Conservation (phyloP, 2,888 invertebrate species). For the Aplocera efformata region DNA sequence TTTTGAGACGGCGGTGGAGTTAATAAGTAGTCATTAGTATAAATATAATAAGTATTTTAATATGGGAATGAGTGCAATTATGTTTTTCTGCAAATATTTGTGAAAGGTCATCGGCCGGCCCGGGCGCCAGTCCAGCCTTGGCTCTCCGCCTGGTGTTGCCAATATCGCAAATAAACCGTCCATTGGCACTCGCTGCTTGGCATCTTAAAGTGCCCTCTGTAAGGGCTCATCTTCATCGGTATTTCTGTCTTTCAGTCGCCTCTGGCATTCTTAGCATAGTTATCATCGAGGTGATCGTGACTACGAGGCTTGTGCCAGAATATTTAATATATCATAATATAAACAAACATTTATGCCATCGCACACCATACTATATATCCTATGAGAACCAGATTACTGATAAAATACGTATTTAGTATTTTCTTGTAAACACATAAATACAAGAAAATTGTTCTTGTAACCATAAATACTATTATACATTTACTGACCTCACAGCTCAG, state of each 20-base stretch:
- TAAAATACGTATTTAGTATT: no score
- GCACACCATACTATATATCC: no score
- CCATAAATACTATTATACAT: no score
- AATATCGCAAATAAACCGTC: slow-evolving; percentile 76
- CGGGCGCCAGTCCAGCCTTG: slow-evolving; percentile 62
- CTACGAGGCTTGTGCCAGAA: slow-evolving; percentile 27
- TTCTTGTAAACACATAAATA: no score
- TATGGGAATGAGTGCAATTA: slow-evolving; percentile 6
- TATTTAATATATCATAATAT: slow-evolving; percentile 2
- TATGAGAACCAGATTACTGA: no score
- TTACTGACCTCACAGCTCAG: no score
- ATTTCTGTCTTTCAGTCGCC: slow-evolving; percentile 45
- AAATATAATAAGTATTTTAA: slow-evolving; percentile 1
- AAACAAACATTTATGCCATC: no score
- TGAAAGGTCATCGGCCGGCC: slow-evolving; percentile 64
- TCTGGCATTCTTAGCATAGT: slow-evolving; percentile 37
- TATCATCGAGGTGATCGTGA: slow-evolving; percentile 36
- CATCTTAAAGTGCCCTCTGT: slow-evolving; percentile 59
- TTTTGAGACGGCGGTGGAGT: no score
- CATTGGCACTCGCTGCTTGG: slow-evolving; percentile 70
- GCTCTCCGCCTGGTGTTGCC: slow-evolving; percentile 60
- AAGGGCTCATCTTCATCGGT: slow-evolving; percentile 49
- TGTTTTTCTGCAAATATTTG: slow-evolving; percentile 20
- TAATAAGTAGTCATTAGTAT: slow-evolving; percentile 10
- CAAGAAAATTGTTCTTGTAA: no score